Evolutionary conservation across 2,113 vertebrate genomes (phyloP).

Genomic region (Lagenorhynchus albirostris): DNA sequence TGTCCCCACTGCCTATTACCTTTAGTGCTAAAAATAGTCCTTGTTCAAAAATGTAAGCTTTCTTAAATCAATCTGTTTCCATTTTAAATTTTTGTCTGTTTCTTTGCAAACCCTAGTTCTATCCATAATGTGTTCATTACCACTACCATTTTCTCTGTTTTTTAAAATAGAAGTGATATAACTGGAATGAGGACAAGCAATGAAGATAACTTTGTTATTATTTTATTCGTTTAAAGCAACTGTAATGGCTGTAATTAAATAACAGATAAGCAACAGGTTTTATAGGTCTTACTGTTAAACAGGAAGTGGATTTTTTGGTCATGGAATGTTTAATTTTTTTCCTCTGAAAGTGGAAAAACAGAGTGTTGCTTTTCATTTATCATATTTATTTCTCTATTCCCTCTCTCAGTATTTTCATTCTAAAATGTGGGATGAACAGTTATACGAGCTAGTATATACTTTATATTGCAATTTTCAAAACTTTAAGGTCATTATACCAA

Average conservation of each 20-base stretch:
- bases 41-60: neutral
- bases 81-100: neutral
- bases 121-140: neutral
- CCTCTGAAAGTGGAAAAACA: conserved; percentile 46
- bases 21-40: neutral
- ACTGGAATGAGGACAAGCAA: neutral
- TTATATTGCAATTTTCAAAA: neutral
- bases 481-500: neutral
- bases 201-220: neutral
- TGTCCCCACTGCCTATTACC: neutral
- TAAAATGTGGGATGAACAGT: neutral
- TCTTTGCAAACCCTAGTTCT: neutral
- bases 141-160: neutral
- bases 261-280: neutral
- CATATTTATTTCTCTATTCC: neutral
- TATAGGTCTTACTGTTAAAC: neutral
- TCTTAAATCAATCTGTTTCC: neutral
- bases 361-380: conserved; percentile 37
- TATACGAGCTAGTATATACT: neutral
- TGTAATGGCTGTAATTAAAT: neutral
- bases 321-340: conserved; percentile 22
- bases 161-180: neutral
- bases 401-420: neutral
- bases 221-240: conserved; percentile 3
- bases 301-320: conserved; percentile 33